Percentiles rank a stretch among this genome's conserved stretches.
Evolutionary conservation across 2,113 vertebrate species (phyloP).

Genomic region (Rhinogobius similis): DNA sequence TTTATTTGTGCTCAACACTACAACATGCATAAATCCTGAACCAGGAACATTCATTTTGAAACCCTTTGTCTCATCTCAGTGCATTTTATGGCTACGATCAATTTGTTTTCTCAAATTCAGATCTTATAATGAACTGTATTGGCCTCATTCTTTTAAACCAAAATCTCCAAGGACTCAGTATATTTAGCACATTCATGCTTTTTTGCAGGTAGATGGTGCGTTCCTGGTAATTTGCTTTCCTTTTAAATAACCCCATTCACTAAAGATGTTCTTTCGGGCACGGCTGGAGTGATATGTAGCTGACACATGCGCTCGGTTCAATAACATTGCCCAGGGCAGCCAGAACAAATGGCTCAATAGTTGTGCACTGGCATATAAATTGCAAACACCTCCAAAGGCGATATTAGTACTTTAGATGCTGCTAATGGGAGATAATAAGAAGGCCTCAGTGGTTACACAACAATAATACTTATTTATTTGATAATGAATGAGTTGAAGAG

Average conservation of each 20-base stretch:
- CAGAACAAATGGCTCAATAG: slow-evolving; percentile 48
- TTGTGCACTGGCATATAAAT: slow-evolving; percentile 38
- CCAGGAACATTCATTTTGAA: not conserved
- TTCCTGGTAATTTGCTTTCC: slow-evolving; percentile 43
- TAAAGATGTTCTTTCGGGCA: slow-evolving; percentile 66
- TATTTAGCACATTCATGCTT: slow-evolving; percentile 24
- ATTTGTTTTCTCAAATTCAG: slow-evolving; percentile 6
- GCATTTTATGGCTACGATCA: slow-evolving; percentile 13
- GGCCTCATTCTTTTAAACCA: slow-evolving; percentile 27
- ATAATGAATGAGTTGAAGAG: slow-evolving; percentile 14
- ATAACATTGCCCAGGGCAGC: slow-evolving; percentile 30
- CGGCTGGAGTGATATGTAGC: slow-evolving; percentile 58
- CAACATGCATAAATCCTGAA: slow-evolving; percentile 27
- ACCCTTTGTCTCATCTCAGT: not conserved
- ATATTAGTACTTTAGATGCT: slow-evolving; percentile 33
- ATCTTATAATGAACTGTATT: slow-evolving; percentile 26
- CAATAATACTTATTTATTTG: slow-evolving; percentile 8
- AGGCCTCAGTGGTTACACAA: slow-evolving; percentile 13
- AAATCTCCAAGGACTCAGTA: slow-evolving; percentile 19
- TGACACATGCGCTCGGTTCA: slow-evolving; percentile 47
- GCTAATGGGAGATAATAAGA: slow-evolving; percentile 37
- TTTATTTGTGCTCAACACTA: not conserved
- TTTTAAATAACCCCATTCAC: slow-evolving; percentile 45
- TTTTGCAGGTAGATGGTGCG: slow-evolving; percentile 31
- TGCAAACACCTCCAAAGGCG: slow-evolving; percentile 45